phyloP scores from a whole-genome alignment of 2,888 invertebrate genomes.

The Pandemis heparana region DNA sequence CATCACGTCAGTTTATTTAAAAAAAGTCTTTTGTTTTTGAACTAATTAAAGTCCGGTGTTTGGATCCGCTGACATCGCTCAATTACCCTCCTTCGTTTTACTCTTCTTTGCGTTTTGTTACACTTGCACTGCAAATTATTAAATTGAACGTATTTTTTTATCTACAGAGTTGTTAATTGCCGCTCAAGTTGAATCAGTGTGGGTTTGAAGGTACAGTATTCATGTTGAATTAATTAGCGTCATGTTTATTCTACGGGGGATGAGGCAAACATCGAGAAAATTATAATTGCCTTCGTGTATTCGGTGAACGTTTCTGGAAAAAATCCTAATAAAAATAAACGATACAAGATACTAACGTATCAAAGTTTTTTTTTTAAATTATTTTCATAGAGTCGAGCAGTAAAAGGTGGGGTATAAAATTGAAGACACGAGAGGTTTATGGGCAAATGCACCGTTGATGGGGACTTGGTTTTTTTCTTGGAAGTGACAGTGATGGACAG shows the following conservation, averaged over 20 bases:
- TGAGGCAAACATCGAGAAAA: constrained; percentile 35
- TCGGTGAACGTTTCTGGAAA: constrained; percentile 30
- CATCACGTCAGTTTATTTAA: constrained; percentile 13
- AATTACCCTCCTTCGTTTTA: constrained; percentile 47
- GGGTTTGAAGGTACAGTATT: constrained; percentile 32
- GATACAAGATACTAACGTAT: constrained; percentile 12
- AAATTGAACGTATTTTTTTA: constrained; percentile 37
- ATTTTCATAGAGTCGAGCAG: constrained; percentile 30
- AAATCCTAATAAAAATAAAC: constrained; percentile 14
- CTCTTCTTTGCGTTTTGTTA: constrained; percentile 20
- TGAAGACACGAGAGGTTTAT: constrained; percentile 49
- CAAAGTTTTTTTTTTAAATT: constrained; percentile 35
- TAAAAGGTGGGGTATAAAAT: constrained; percentile 31
- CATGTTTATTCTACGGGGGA: constrained; percentile 36
- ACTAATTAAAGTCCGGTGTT: constrained; percentile 69
- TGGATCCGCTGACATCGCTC: constrained; percentile 56
- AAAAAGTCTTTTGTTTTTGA: constrained; percentile 68
- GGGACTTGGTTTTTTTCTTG: constrained; percentile 58
- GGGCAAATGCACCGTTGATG: constrained; percentile 55
- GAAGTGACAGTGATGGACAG: constrained; percentile 74
- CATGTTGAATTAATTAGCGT: constrained; percentile 38
- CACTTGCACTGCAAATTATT: constrained; percentile 32
- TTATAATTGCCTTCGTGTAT: constrained; percentile 40
- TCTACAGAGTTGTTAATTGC: constrained; percentile 25
- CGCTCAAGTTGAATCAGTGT: constrained; percentile 29